These are phyloP conservation scores for Echeneis naucrates DNA, from an alignment of 2,797 vertebrate species.

Conservation along the genomic window DNA sequence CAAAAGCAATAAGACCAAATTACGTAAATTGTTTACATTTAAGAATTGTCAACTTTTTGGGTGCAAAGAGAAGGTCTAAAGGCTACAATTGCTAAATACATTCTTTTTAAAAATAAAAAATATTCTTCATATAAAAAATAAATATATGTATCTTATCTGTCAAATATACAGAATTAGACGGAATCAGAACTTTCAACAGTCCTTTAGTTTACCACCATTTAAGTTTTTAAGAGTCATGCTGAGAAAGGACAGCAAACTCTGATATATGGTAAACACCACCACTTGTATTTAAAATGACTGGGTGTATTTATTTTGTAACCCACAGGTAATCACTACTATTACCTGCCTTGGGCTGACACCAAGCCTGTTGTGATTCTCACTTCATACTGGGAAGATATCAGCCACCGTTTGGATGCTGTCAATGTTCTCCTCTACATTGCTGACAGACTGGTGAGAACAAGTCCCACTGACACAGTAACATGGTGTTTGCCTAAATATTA, in stretches of 20 bases:
- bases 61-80: not conserved
- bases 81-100: not conserved
- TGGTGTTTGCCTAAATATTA: not conserved
- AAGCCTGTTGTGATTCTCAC: slow-evolving; percentile 96
- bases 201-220: not conserved
- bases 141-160: not conserved
- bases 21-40: not conserved
- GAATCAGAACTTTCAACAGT: not conserved
- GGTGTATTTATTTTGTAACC: slow-evolving; percentile 39
- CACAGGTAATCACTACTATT: slow-evolving; percentile 97
- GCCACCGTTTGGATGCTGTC: slow-evolving; percentile 90
- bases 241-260: not conserved
- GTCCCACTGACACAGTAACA: not conserved
- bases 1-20: not conserved
- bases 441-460: slow-evolving; percentile 87
- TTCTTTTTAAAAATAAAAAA: not conserved
- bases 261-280: not conserved
- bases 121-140: no score
- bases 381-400: slow-evolving; percentile 98
- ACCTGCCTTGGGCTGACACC: slow-evolving; percentile 93
- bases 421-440: slow-evolving; percentile 89
- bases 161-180: not conserved
- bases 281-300: slow-evolving; percentile 44
- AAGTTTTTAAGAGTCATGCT: not conserved
- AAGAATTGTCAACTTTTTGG: not conserved